Conservation (phyloP, 2,113 vertebrate genomes). For the Aegypius monachus region DNA sequence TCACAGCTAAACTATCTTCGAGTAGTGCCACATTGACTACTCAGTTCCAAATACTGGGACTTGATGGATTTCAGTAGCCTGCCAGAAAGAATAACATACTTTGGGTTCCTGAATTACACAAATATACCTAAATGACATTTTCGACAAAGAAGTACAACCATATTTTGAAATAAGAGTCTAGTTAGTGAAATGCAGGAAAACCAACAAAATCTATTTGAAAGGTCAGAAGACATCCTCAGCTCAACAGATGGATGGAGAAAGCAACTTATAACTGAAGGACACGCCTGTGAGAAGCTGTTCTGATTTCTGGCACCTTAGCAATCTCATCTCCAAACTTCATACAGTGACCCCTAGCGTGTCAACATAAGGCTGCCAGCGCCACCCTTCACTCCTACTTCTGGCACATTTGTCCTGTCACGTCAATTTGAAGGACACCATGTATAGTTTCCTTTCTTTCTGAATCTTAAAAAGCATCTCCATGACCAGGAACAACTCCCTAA, state of each 20-base stretch:
- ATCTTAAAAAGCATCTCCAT: neutral
- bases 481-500: neutral
- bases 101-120: neutral
- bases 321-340: neutral
- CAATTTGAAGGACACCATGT: neutral
- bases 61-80: neutral
- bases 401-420: neutral
- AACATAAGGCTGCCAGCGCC: neutral
- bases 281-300: neutral
- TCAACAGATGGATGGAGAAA: neutral
- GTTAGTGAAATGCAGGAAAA: neutral
- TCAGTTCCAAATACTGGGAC: neutral
- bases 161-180: constrained; percentile 14
- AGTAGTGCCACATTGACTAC: neutral
- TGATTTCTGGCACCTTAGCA: neutral
- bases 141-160: neutral
- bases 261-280: neutral
- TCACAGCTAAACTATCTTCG: neutral
- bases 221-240: neutral
- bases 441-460: neutral
- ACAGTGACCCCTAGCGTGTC: neutral
- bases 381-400: neutral
- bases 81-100: neutral
- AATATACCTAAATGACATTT: constrained; percentile 9
- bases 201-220: neutral